Conservation (phyloP, 2,888 invertebrate species). For the Encarsia formosa region DNA sequence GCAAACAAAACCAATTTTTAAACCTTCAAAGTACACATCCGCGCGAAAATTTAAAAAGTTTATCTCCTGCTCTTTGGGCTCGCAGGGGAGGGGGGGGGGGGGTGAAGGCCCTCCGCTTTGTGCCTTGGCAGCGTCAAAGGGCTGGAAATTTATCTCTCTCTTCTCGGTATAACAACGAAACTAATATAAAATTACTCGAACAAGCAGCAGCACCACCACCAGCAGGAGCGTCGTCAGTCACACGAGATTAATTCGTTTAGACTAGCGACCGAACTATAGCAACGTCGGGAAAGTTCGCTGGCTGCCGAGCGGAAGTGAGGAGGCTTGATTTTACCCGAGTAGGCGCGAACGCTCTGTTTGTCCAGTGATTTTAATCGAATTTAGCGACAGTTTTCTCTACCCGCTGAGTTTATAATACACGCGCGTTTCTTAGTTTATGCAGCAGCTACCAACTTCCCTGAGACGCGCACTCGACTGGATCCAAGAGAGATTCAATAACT, state of each 20-base stretch:
- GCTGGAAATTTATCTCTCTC: no score
- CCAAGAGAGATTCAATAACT: no score
- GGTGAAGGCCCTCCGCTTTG: no score
- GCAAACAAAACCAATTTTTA: no score
- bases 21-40: not conserved
- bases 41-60: not conserved
- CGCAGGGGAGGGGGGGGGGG: slow-evolving; percentile 3
- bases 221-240: no score
- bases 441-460: no score
- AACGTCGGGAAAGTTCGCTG: slow-evolving; percentile 29
- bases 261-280: slow-evolving; percentile 32
- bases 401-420: no score
- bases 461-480: no score
- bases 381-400: no score
- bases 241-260: slow-evolving; percentile 37
- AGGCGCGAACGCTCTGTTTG: slow-evolving; percentile 35
- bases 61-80: not conserved
- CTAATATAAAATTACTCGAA: slow-evolving; percentile 30
- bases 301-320: slow-evolving; percentile 36
- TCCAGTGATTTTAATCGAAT: slow-evolving; percentile 23
- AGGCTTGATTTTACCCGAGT: slow-evolving; percentile 43
- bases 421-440: no score
- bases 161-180: slow-evolving; percentile 31
- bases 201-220: no score
- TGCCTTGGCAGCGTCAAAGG: no score